A percentile compares a stretch with the other conserved stretches of the same genome.
Conservation (phyloP, 2,888 invertebrate genomes). For the Crossocerus cetratus region DNA sequence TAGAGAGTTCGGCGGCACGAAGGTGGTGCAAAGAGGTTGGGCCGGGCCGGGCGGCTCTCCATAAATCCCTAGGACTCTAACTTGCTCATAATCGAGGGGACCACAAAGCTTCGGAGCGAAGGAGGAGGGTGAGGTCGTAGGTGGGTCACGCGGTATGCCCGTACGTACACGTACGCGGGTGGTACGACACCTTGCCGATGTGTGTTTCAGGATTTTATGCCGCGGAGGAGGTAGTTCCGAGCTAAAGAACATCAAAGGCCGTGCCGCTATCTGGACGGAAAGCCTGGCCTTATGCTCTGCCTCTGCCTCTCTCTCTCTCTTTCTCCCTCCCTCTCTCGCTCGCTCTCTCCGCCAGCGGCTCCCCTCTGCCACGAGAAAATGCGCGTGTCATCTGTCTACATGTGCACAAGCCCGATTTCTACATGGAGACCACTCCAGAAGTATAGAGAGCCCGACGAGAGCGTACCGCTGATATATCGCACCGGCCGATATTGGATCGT, state of each 20-base stretch:
- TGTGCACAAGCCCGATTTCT: slow-evolving; percentile 17
- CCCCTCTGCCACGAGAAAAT: slow-evolving; percentile 24
- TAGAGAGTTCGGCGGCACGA: no score
- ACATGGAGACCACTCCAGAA: no score
- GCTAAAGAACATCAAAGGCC: slow-evolving; percentile 67
- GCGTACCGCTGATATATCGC: slow-evolving; percentile 55
- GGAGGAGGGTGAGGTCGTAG: slow-evolving; percentile 17
- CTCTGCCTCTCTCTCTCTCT: neutral
- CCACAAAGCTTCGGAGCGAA: slow-evolving; percentile 5
- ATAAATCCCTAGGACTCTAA: slow-evolving; percentile 13
- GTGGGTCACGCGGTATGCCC: slow-evolving; percentile 24
- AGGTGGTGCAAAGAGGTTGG: no score
- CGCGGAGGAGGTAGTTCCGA: slow-evolving; percentile 50
- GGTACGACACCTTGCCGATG: slow-evolving; percentile 51
- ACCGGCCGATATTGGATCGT: slow-evolving; percentile 64
- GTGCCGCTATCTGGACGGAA: slow-evolving; percentile 70
- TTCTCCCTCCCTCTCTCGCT: neutral
- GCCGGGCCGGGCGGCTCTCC: no score
- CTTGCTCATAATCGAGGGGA: neutral
- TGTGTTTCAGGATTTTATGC: slow-evolving; percentile 59
- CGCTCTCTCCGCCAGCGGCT: slow-evolving; percentile 23
- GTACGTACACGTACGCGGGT: neutral
- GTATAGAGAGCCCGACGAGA: neutral
- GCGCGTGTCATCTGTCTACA: slow-evolving; percentile 42
- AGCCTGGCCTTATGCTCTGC: slow-evolving; percentile 58